Evolutionary conservation across 2,113 vertebrate species (phyloP), one percentile per base, ranked within the genome.

Genomic region (Psittacula cyanocephala): DNA sequence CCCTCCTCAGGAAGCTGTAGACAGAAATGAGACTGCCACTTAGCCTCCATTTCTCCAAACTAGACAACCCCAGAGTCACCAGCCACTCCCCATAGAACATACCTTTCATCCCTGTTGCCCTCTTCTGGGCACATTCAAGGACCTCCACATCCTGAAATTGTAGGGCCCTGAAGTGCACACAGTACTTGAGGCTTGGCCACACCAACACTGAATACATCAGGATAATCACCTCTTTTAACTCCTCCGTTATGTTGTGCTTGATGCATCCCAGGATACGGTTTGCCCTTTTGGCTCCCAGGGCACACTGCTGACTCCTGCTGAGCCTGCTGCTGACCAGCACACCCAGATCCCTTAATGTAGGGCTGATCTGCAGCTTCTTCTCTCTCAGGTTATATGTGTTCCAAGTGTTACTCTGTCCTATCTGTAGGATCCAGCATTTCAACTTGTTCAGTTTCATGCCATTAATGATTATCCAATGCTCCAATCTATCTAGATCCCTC

Each of bases 31-130:
- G 13, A 59, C 37, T 52, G 49, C 4, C 11, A 11, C 43, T 3
- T 22, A 64, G 29, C 25, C 29, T 31, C 20, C 76, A 65, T 17
- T 72, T n/a, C 49, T 55, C 67, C n/a, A 35, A 14, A 57, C 28
- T 63, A 1, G 0, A 41, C 1, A 4, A 64, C 10, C 16, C 7
- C 41, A 20, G 29, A 57, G 13, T 65, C 68, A 37, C 22, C 14
- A 59, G 20, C 11, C 22, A 31, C 59, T 59, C 50, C 41, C 59
- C 25, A 33, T 0, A 49, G 41, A 11, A 49, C 25, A 49, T 17
- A 8, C 22, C 35, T 49, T 64, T 15, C 35, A 78, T 57, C 31
- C 43, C 19, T 71, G 28, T n/a, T 60, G 37, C 27, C 47, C 33
- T 59, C 19, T 46, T 35, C 57, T 57, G 57, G 49, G 33, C 14